Evolutionary conservation across 2,113 vertebrate species (phyloP).

Genomic region (Grantiella picta): DNA sequence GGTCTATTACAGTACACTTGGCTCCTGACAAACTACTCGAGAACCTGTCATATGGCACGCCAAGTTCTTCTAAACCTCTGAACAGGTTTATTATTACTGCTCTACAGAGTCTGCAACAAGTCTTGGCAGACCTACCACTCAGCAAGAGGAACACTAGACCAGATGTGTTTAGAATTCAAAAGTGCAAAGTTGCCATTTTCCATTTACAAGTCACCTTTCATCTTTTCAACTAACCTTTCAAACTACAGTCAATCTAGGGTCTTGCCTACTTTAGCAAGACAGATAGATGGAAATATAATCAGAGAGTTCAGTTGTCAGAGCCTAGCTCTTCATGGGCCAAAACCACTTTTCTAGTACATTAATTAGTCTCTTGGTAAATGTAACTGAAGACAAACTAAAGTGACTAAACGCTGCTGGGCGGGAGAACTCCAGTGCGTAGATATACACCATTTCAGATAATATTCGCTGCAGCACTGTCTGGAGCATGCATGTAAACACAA

Average conservation of each 20-base stretch:
- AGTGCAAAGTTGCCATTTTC: slow-evolving; percentile 38
- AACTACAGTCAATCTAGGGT: background rate
- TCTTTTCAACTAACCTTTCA: slow-evolving; percentile 33
- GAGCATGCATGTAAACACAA: background rate
- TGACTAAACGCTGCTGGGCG: background rate
- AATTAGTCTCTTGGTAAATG: background rate
- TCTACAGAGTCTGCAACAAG: slow-evolving; percentile 45
- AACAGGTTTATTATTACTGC: slow-evolving; percentile 60
- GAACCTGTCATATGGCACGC: slow-evolving; percentile 49
- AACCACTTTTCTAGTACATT: background rate
- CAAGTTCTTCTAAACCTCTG: slow-evolving; percentile 55
- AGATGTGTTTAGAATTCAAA: slow-evolving; percentile 54
- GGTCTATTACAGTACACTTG: slow-evolving; percentile 59
- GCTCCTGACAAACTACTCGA: slow-evolving; percentile 34
- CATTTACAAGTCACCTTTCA: slow-evolving; percentile 52
- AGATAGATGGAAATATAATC: background rate
- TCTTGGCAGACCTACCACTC: slow-evolving; percentile 49
- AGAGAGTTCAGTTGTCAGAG: background rate
- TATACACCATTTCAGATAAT: background rate
- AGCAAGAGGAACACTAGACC: slow-evolving; percentile 37
- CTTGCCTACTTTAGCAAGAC: background rate
- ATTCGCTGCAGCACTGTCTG: background rate
- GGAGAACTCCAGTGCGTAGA: background rate
- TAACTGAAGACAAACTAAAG: background rate
- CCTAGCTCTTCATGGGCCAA: background rate